phyloP scores from a whole-genome alignment of 1,140 invertebrate genomes.

The Zeugodacus cucurbitae region DNA sequence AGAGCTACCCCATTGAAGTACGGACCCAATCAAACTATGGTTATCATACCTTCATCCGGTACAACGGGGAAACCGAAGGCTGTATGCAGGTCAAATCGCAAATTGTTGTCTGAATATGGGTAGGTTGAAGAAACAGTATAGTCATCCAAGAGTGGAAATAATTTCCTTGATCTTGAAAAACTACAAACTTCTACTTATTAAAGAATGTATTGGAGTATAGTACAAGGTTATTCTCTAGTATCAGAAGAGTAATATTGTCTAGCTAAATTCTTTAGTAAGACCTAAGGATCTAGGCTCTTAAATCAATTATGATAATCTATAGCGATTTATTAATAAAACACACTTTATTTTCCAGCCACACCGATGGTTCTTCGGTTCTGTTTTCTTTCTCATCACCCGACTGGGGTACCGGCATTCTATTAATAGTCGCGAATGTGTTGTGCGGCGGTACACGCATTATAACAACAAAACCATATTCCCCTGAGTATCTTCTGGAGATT shows the following conservation, averaged over 20 bases:
- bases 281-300: too few relatives aligned
- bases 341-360: slow-evolving; percentile 46
- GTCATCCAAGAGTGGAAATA: too few relatives aligned
- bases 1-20: slow-evolving; percentile 41
- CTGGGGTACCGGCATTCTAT: slow-evolving; percentile 57
- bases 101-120: background rate
- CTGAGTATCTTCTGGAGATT: slow-evolving; percentile 57
- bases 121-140: background rate
- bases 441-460: slow-evolving; percentile 56
- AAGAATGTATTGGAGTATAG: too few relatives aligned
- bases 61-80: slow-evolving; percentile 34
- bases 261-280: too few relatives aligned
- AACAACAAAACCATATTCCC: slow-evolving; percentile 54
- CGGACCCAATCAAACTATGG: slow-evolving; percentile 46
- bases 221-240: too few relatives aligned
- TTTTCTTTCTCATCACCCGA: slow-evolving; percentile 60
- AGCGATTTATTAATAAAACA: too few relatives aligned
- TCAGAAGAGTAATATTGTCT: too few relatives aligned
- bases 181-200: too few relatives aligned
- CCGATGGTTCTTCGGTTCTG: slow-evolving; percentile 39
- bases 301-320: too few relatives aligned
- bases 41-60: background rate
- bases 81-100: slow-evolving; percentile 3
- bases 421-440: slow-evolving; percentile 54
- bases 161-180: too few relatives aligned